Evolutionary conservation across 2,888 invertebrate genomes (phyloP), one percentile per base, ranked within the genome.

Genomic region (Ophion ellenae): DNA sequence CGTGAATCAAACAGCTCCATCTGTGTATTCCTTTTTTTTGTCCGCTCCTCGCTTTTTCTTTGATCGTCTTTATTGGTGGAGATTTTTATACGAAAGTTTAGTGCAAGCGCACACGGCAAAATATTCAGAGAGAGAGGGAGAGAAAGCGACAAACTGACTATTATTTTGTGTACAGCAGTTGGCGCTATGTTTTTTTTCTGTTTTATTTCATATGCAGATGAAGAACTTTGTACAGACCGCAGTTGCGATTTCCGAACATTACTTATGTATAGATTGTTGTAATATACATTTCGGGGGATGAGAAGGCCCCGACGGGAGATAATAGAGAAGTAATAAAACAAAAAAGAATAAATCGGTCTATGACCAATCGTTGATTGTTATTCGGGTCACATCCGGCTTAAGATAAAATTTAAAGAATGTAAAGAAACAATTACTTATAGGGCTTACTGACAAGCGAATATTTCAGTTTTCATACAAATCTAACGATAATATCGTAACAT

Each of bases 201-300:
- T 57, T 36, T 47, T 64, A 17, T 57, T 57, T 59, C 20, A 10
- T 53, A 63, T 32, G 73, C 76, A 69, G 53, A 69, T 11, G 32
- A 66, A 70, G 32, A 66, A 53, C 82, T 80, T 82, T 84, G 85
- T 85, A 86, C 84, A 82, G 84, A 82, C 63, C 67, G 66, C 67
- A 73, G 20, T 84, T 81, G 79, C 66, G 73, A 78, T 86, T 84
- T 82, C 81, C 63, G 71, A 86, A 79, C 71, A 71, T 86, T 81
- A 83, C 75, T 83, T 73, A 64, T 83, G 75, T 86, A 83, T 81
- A 83, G 83, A 75, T 86, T 67, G 81, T 86, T 75, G 83, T 83
- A 83, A 81, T 83, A 78, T 86, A 83, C 77, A 83, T 74, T 81
- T 73, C 78, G 63, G 53, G 73, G 47, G 17, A 14, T 47, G 47